Evolutionary conservation across 2,113 vertebrate species (phyloP), one percentile per base, ranked within the genome.

Genomic region (Corythornis cristatus): DNA sequence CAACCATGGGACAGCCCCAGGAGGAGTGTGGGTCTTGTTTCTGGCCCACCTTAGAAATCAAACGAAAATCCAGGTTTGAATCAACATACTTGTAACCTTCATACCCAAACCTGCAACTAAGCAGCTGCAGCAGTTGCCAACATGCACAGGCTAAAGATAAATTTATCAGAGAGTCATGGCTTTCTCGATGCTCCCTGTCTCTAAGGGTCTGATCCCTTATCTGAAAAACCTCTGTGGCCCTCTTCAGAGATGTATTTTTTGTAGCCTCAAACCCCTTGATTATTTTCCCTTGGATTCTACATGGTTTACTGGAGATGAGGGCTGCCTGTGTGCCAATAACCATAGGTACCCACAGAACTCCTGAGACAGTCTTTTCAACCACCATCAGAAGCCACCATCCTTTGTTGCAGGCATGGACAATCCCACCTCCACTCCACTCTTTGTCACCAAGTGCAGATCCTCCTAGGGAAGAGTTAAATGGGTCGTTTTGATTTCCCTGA

Each of bases 121-220:
- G 45, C 35, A 60, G 45, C 13, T 70, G 42, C 0, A 0, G 21
- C 22, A 3, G 42, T 6, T 76, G 35, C 35, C 62, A 65, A 12
- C 20, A 20, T 2, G 12, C 11, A 43, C 5, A 40, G 43, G 11
- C 1, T 13, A 80, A 35, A 0, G 0, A 53, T 29, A 56, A 21
- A 3, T 40, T 82, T 79, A 31, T 88, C 16, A 20, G 45, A 2
- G 0, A 61, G 10, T 23, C 26, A 35, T 40, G 12, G 26, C 15
- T 88, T 83, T 83, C 71, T 79, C 71, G 15, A 5, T 60, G 33
- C 10, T 82, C 23, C 22, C 15, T 37, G 33, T 66, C 15, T 71
- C 51, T 17, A 45, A 66, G 3, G 15, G 15, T 73, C 31, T 23
- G 33, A 40, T 23, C 11, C 16, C 15, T 53, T 56, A 16, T 3